A percentile compares a stretch with the other conserved stretches of the same genome.
These are phyloP conservation scores for Zele albiditarsus DNA, from an alignment of 2,888 invertebrate species.

Conservation along the genomic window DNA sequence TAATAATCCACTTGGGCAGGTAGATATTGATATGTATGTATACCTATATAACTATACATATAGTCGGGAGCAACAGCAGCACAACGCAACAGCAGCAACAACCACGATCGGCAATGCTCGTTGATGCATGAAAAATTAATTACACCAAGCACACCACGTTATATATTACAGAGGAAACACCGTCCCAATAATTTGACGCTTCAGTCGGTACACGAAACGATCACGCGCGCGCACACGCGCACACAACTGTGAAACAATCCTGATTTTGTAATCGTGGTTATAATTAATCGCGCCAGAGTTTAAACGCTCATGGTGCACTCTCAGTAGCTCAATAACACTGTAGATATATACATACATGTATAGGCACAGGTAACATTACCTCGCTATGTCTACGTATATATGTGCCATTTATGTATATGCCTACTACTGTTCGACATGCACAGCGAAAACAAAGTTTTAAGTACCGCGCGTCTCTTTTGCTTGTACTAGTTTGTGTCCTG, in stretches of 20 bases:
- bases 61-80: too few relatives aligned
- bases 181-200: conserved; percentile 48
- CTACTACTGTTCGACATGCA: background rate
- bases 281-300: conserved; percentile 27
- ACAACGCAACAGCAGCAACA: background rate
- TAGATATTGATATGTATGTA: background rate
- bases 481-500: background rate
- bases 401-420: too few relatives aligned
- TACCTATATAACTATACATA: background rate
- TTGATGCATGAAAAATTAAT: conserved; percentile 59
- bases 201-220: conserved; percentile 37
- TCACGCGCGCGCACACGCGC: conserved; percentile 4
- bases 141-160: conserved; percentile 52
- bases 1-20: background rate
- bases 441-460: conserved; percentile 27
- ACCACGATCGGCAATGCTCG: conserved; percentile 46
- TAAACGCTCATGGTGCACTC: conserved; percentile 15
- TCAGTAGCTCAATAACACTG: background rate
- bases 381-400: background rate
- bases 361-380: background rate
- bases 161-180: conserved; percentile 27
- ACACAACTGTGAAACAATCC: conserved; percentile 19
- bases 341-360: too few relatives aligned
- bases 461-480: background rate
- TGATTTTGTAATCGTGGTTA: conserved; percentile 33